Evolutionary conservation across 30 jellyfish, hydroid and myxozoan species (phyloP), one percentile per base, ranked within the genome.

Genomic region (Hydractinia symbiolongicarpus): DNA sequence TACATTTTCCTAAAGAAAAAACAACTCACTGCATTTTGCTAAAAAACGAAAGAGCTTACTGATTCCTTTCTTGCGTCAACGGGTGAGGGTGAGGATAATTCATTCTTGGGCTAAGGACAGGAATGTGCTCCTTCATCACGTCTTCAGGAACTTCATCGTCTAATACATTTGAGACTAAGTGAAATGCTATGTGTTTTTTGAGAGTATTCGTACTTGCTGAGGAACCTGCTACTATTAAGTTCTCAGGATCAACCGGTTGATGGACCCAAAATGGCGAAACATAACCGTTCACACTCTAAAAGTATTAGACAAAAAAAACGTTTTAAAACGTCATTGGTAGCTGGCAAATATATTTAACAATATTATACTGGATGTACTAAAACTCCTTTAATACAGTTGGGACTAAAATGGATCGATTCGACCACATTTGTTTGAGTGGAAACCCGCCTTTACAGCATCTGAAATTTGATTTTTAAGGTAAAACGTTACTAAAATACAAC

Each of bases 91-190:
- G 40, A 13, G 74, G 40, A 64, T 64, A 64, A 51, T 51, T 64
- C 44, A 30, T 30, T 30, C 44, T 30, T 30, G 44, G 44, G 44
- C 44, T 30, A 30, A 30, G 44, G 74, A 64, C 6, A n/a, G 74
- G 8, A n/a, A 64, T 64, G 74, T 64, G 74, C 17, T 64, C 74
- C 40, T 64, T 64, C 52, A 44, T 64, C 5, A 51, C 6, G 40
- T 88, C 99, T 69, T 93, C 99, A 21, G 64, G 74, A 49, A 93
- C 88, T 64, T 93, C 99, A 81, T 93, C 99, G 58, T 88, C 99
- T 62, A 93, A 69, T 62, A 93, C 89, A 70, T 83, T 93, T 4
- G 99, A 88, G 6, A 93, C 81, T 83, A 93, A 54, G 64, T 93
- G 96, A 82, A 82, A 93, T 5, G 99, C 99, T 53, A 93, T 93